Evolutionary conservation across 2,797 vertebrate genomes (phyloP), one percentile per base, ranked within the genome.

Genomic region (Bradypus variegatus): DNA sequence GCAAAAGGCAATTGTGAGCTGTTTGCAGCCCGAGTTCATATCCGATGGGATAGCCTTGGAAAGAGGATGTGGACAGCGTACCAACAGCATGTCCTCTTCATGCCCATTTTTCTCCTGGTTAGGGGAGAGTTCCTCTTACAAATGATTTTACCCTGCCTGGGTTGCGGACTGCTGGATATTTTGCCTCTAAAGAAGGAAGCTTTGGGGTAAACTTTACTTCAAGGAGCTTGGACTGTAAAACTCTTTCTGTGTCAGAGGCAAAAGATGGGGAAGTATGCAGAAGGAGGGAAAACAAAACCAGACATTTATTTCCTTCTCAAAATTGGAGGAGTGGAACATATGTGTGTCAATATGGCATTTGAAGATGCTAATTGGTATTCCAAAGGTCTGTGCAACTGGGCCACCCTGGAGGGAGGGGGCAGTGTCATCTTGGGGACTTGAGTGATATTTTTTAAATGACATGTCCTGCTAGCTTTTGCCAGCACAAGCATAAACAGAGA

Each of bases 401-500:
- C 87, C 86, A 48, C 79, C 33, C 76, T 85, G 78, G n/a, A 79
- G 84, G 50, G 45, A 14, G 11, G 27, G 41, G 8, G 19, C 58
- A 78, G 53, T 81, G 45, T 91, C 58, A 25, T 65, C 91, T 62
- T 78, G 58, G 62, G 18, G 33, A 82, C 36, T 72, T 87, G 27
- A 50, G 16, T 72, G 48, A 62, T 77, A 50, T 92, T 75, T 58
- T 50, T 82, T 16, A 92, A 76, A 82, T 33, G 48, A 86, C 64
- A 91, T 3, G 19, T 60, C 53, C 18, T 25, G 3, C 50, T 16
- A 92, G 36, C 31, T 88, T 92, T 90, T 93, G 82, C 91, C 73
- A 92, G 67, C 6, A 80, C 84, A 92, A 76, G 94, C 64, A 89
- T 85, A 94, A 94, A 95, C 84, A 69, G 64, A 31, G 69, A 90